Evolutionary conservation across 64 coral and sea anemone genomes (phyloP).

Genomic region (Hydrozoanthus tunicans): DNA sequence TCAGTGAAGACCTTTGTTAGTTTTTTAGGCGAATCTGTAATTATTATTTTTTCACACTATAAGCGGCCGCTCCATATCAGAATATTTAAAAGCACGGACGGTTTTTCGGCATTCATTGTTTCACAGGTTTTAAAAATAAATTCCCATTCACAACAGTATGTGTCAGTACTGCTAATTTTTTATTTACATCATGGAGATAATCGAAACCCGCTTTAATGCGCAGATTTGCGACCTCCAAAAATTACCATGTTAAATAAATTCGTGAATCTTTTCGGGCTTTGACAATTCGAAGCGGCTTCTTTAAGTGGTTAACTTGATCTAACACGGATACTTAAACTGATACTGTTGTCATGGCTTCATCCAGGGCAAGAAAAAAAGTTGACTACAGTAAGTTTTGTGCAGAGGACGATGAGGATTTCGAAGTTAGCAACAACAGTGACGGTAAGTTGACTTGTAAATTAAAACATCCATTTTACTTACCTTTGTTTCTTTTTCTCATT

Average conservation of each 20-base stretch:
- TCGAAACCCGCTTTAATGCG: background rate
- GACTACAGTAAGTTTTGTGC: constrained; percentile 67
- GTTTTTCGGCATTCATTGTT: background rate
- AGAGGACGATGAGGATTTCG: constrained; percentile 18
- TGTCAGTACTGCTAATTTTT: background rate
- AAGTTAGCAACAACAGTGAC: constrained; percentile 58
- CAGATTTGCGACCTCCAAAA: background rate
- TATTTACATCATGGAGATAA: background rate
- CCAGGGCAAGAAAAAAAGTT: constrained; percentile 78
- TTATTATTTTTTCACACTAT: constrained; percentile 5
- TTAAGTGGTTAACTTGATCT: background rate
- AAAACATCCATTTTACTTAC: background rate
- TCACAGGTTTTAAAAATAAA: background rate
- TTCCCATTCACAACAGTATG: background rate
- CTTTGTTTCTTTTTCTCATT: background rate
- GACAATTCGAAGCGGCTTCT: background rate
- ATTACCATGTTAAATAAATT: background rate
- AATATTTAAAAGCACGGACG: constrained; percentile 6
- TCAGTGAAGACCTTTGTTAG: background rate
- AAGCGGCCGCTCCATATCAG: background rate
- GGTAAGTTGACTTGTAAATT: constrained; percentile 32
- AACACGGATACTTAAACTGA: background rate
- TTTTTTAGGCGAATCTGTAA: background rate
- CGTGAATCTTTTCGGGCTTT: no score
- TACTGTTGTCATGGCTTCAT: constrained; percentile 8